phyloP scores from a whole-genome alignment of 2,797 vertebrate species.

The Poecilia gillii region DNA sequence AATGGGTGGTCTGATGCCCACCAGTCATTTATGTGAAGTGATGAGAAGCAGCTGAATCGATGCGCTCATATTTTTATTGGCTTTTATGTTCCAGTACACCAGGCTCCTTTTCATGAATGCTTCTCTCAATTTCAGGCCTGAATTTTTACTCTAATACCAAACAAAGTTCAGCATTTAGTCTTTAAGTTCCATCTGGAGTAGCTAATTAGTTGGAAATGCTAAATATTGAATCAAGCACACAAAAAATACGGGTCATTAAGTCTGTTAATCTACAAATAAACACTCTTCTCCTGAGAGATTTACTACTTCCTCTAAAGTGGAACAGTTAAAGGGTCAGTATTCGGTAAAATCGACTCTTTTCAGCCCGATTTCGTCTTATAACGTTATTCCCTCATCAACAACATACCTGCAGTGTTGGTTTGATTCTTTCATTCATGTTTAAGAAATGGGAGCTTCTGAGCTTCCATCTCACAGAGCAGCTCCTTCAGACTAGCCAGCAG shows the following conservation, averaged over 20 bases:
- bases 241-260: background rate
- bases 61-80: conserved; percentile 15
- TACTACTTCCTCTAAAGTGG: background rate
- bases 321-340: background rate
- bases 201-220: background rate
- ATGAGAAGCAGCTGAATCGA: conserved; percentile 51
- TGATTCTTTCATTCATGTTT: too few species aligned
- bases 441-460: too few species aligned
- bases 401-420: too few species aligned
- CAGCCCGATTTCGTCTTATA: too few species aligned
- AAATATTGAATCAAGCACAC: background rate
- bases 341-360: too few species aligned
- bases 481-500: too few species aligned
- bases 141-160: background rate
- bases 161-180: background rate
- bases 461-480: too few species aligned
- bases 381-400: too few species aligned
- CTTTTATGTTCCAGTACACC: background rate
- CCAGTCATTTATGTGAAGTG: conserved; percentile 35
- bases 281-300: background rate
- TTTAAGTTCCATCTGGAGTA: background rate
- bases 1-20: conserved; percentile 27
- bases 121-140: background rate
- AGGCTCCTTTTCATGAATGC: conserved; percentile 3
- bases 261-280: background rate